Evolutionary conservation across 2,113 vertebrate species (phyloP).

Genomic region (Tor tambroides): DNA sequence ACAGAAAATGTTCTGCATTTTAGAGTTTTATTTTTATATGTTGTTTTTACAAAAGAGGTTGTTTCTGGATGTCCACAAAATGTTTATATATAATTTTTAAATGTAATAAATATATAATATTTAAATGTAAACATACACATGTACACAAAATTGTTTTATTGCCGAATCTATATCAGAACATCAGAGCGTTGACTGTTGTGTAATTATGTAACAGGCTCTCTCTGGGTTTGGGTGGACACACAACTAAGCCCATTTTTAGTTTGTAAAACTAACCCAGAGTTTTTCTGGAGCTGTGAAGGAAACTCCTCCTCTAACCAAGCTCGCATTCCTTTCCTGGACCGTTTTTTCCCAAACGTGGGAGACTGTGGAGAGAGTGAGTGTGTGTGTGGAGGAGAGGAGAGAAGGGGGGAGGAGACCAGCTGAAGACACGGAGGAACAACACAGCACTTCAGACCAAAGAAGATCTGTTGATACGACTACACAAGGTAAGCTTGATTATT

Average conservation of each 20-base stretch:
- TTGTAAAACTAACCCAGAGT: constrained; percentile 55
- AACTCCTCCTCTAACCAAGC: constrained; percentile 71
- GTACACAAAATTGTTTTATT: not conserved
- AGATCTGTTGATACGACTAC: not conserved
- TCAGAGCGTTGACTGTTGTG: not conserved
- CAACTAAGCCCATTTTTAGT: constrained; percentile 61
- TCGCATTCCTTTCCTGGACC: constrained; percentile 66
- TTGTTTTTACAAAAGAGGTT: no score
- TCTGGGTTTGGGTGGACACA: constrained; percentile 42
- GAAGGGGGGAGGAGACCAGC: constrained; percentile 15
- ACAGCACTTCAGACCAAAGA: not conserved
- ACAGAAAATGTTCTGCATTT: no score
- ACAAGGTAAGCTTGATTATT: constrained; percentile 35
- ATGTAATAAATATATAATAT: no score
- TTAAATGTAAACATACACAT: not conserved
- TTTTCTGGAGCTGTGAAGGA: constrained; percentile 68
- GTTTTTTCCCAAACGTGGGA: constrained; percentile 39
- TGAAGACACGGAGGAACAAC: not conserved
- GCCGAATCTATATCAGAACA: not conserved
- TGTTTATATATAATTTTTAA: no score
- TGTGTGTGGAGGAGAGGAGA: not conserved
- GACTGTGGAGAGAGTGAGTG: constrained; percentile 28
- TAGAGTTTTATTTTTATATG: no score
- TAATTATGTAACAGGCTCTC: not conserved
- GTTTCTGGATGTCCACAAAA: no score